Evolutionary conservation across 2,888 invertebrate genomes (phyloP), one percentile per base, ranked within the genome.

Genomic region (Eurytoma californica): DNA sequence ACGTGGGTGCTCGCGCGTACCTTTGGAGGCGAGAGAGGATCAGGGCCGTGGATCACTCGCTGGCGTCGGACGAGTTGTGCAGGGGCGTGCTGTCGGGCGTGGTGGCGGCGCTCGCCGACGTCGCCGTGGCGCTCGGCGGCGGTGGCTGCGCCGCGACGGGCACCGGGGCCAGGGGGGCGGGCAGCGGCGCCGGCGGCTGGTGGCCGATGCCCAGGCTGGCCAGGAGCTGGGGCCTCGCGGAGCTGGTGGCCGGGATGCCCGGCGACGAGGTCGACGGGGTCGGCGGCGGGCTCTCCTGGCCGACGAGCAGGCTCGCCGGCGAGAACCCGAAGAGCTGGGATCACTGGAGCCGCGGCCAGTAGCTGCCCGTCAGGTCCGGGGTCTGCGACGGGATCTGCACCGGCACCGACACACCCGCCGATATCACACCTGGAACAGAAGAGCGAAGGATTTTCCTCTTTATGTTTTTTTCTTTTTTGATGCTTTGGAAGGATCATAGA

Each of bases 261-360:
- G 90, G 92, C 91, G 72, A 60, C 53, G 70, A 69, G 20, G 75
- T 67, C 66, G 82, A 78, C 24, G 86, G 91, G 84, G 88, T 91
- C 88, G 88, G 92, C 90, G 91, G 92, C 87, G 90, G 90, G 90
- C 89, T 90, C 89, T 90, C 90, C 89, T 90, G 90, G 84, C 90
- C 89, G 83, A 90, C 93, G 91, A 95, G 93, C 81, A 95, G 92
- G 90, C 95, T 92, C 91, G 93, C 93, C 91, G 95, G 94, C 89
- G 95, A 94, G 92, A 96, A 95, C 93, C 95, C 95, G 93, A 95
- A 95, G 88, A 96, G 95, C 93, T 95, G 95, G 91, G 95, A 96
- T 97, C 97, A 96, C 94, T 96, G 97, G 91, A 97, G 94, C 91
- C 97, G 92, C 55, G 96, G 96, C 97, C 97, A 97, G 91, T 97